Percentiles rank a stretch among this genome's conserved stretches.
These are phyloP conservation scores for Onychomys leucogaster DNA, from an alignment of 2,797 vertebrate species.

Conservation along the genomic window DNA sequence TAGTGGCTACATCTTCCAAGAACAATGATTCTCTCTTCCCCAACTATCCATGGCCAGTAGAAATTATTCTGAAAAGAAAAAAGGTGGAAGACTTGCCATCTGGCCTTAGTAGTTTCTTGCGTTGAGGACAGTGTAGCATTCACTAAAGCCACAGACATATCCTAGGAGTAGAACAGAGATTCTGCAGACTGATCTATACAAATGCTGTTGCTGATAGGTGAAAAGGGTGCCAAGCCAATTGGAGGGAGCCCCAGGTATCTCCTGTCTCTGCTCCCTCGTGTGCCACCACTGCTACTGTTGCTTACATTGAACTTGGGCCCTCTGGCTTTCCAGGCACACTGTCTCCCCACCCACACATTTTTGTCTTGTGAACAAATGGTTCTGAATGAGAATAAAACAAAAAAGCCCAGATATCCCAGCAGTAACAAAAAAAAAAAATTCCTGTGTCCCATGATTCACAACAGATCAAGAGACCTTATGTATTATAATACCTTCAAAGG, in stretches of 20 bases:
- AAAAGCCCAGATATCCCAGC: neutral
- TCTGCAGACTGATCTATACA: neutral
- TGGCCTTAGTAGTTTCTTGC: neutral
- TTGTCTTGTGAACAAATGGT: conserved; percentile 7
- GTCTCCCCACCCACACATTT: neutral
- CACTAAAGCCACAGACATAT: neutral
- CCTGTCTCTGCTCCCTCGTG: neutral
- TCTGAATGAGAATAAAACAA: neutral
- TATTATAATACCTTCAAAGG: neutral
- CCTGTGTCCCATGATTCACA: neutral
- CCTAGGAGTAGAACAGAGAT: neutral
- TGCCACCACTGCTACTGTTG: too few relatives aligned
- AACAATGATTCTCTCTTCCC: neutral
- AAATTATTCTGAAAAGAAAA: neutral
- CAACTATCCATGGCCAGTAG: neutral
- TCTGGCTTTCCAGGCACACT: neutral
- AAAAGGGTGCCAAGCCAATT: neutral
- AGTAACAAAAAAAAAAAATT: neutral
- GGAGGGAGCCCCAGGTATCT: neutral
- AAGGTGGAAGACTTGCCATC: neutral
- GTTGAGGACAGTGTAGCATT: neutral
- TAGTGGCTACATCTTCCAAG: neutral
- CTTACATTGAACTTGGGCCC: neutral
- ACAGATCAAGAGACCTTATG: neutral
- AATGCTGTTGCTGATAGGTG: neutral